Base-by-base conservation (phyloP, 1,140 invertebrate species). In the Mamestra configurata region DNA sequence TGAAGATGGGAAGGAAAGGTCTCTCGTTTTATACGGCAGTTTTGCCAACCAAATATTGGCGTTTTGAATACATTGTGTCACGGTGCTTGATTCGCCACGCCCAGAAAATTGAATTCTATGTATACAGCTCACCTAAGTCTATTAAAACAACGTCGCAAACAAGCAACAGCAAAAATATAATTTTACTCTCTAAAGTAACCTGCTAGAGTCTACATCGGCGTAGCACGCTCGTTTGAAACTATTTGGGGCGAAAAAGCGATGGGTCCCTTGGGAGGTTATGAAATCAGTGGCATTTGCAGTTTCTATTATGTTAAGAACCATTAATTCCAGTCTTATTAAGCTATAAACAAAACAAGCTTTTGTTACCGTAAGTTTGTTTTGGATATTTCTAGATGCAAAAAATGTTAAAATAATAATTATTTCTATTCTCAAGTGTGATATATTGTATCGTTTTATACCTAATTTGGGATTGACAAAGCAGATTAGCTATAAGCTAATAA, bases 251-350 rank as follows among this genome's bases (percentile, higher is more conserved):
- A 91, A 89, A 91, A 92, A 82, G 87, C 88, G 92, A 93, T 93
- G 89, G 88, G 80, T 95, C 95, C 92, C 94, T 88, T 72, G 94
- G 92, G 95, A 95, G 88, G 92, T 92, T 93, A 95, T 95, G 93
- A 95, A 95, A 95, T 95, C 95, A 95, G 90, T 95, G 95, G 94
- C 95, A 95, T 95, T 95, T 95, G 94, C 93, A 95, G 85, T 91
- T 93, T 94, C 93, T 95, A 95, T 95, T 95, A 93, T 95, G 92
- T 88, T 89, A 91, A 88, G 92, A 95, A 93, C 92, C 93, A 94
- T 95, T 94, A 94, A 95, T 93, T 95, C 87, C 90, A 83, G 90
- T 88, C 91, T 95, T 94, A 94, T 91, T 94, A 92, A 91, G 89
- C 87, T 89, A 93, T 89, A 93, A 90, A 93, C 88, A 93, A 92